Percentiles rank a stretch among this genome's conserved stretches.
phyloP scores from a whole-genome alignment of 2,888 invertebrate genomes.

The Iphiclides podalirius region DNA sequence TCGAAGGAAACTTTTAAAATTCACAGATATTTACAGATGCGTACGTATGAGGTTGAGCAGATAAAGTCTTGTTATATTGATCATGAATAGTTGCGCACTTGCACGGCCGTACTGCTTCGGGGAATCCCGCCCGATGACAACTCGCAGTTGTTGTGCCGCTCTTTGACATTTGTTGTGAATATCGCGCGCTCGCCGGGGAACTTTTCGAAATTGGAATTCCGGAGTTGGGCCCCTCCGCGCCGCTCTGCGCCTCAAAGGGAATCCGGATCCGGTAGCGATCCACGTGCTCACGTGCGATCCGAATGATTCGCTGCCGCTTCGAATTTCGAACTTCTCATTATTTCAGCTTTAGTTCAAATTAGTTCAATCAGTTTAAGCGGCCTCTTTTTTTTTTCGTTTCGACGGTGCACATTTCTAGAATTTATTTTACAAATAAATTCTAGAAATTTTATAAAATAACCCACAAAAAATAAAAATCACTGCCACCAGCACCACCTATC shows the following conservation, averaged over 20 bases:
- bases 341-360: no score
- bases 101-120: conserved; percentile 37
- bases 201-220: conserved; percentile 80
- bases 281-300: conserved; percentile 71
- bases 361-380: no score
- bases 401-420: no score
- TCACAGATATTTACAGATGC: no score
- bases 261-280: conserved; percentile 63
- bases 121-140: conserved; percentile 21
- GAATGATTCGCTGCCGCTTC: conserved; percentile 69
- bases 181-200: conserved; percentile 71
- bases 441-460: no score
- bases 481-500: no score
- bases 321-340: conserved; percentile 63
- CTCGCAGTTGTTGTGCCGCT: conserved; percentile 46
- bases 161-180: conserved; percentile 74
- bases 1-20: no score
- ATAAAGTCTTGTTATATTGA: not conserved
- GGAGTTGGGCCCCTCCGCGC: conserved; percentile 72
- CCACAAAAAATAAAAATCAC: no score
- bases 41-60: no score
- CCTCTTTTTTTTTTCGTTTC: no score
- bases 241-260: conserved; percentile 77
- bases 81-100: conserved; percentile 62
- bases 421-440: no score